A percentile compares a stretch with the other conserved stretches of the same genome.
These are phyloP conservation scores for Henicopernis longicauda DNA, from an alignment of 2,113 vertebrate species.

Conservation along the genomic window DNA sequence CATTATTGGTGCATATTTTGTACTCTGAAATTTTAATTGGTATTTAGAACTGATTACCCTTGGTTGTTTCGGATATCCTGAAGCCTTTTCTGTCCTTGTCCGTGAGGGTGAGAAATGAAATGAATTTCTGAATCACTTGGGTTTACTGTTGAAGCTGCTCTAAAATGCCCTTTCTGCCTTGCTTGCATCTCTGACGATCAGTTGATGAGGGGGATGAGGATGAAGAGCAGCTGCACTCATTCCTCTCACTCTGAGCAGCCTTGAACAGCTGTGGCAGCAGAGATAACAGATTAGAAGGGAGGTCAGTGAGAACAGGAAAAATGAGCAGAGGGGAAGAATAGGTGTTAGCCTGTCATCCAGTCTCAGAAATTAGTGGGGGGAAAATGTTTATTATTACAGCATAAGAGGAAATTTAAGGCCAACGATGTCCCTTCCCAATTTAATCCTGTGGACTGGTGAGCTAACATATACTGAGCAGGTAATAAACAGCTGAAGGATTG, in stretches of 20 bases:
- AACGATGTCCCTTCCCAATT: background rate
- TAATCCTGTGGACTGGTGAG: background rate
- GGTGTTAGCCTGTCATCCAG: background rate
- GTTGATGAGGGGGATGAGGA: background rate
- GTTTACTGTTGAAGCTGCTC: background rate
- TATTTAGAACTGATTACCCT: background rate
- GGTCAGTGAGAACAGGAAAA: background rate
- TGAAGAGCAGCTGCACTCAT: background rate
- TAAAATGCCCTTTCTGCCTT: background rate
- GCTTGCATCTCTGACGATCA: background rate
- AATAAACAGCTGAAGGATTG: background rate
- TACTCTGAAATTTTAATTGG: background rate
- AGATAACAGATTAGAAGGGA: background rate
- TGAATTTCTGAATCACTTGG: background rate
- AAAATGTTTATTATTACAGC: background rate
- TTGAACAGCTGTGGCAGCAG: background rate
- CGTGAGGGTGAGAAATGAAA: background rate
- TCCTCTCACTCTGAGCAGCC: background rate
- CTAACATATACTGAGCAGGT: background rate
- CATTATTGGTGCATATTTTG: background rate
- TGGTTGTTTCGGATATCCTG: background rate
- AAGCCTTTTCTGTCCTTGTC: background rate
- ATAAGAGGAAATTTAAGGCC: background rate
- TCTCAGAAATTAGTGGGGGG: background rate
- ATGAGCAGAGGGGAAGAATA: background rate